Conservation (phyloP, 1,140 invertebrate genomes). For the Drosophila bocki region DNA sequence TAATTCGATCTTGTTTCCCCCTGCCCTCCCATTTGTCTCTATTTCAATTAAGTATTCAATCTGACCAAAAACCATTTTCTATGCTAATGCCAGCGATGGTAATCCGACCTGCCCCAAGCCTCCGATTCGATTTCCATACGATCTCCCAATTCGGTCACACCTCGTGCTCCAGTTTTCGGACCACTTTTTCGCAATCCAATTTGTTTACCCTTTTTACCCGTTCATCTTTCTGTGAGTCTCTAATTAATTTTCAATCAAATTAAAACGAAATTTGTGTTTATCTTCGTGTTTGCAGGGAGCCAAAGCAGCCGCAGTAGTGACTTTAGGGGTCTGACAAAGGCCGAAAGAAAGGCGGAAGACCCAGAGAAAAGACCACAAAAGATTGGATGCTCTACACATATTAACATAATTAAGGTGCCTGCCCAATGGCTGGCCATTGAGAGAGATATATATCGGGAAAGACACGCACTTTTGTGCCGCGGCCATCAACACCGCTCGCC, state of each 20-base stretch:
- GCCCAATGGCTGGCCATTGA: conserved; percentile 56
- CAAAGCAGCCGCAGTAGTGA: conserved; percentile 18
- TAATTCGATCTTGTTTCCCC: conserved; percentile 33
- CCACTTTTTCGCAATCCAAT: conserved; percentile 62
- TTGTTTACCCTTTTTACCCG: conserved; percentile 50
- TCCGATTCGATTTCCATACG: conserved; percentile 20
- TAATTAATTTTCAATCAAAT: conserved; percentile 76
- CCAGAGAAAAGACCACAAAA: conserved; percentile 18
- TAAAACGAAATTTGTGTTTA: conserved; percentile 58
- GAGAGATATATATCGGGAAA: conserved; percentile 25
- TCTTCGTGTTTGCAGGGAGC: conserved; percentile 39
- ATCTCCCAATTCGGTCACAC: conserved; percentile 21
- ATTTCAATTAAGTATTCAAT: conserved; percentile 32
- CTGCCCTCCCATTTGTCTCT: conserved; percentile 7
- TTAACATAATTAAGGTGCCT: conserved; percentile 75
- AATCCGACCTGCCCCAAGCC: conserved; percentile 56
- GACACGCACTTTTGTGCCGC: conserved; percentile 45
- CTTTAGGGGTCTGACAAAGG: conserved; percentile 1
- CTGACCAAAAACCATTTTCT: conserved; percentile 39
- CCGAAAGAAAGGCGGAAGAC: conserved; percentile 39
- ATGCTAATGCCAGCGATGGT: conserved; percentile 33
- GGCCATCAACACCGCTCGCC: conserved; percentile 53
- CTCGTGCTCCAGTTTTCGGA: conserved; percentile 48
- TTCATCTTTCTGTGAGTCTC: conserved; percentile 44
- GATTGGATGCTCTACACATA: conserved; percentile 41